Base-by-base conservation (phyloP, 2,888 invertebrate species). In the Ornithoptera priamus region DNA sequence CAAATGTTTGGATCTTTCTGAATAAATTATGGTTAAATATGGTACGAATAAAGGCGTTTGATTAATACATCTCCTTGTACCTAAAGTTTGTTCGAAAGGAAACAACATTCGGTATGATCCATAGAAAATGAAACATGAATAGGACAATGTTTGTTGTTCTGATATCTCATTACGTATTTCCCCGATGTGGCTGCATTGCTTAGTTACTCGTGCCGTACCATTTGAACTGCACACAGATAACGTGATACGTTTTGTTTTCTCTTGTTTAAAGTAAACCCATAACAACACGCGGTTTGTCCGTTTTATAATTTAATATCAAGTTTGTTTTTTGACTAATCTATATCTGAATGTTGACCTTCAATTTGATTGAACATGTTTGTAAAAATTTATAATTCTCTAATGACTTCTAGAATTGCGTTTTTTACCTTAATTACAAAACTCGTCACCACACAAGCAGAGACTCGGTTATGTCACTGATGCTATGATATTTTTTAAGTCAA, bases 111-210 rank as follows among this genome's bases (percentile, higher is more conserved):
- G 36, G 24, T 5, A 59, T n/a, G 20, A 36, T 63, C 64, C 22
- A 24, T 24, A 12, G 70, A 59, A 70, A 70, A 72, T 65, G 62
- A 57, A 67, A 67, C 58, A 62, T 64, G 63, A 66, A 69, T 72
- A 57, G 66, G 53, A 62, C 62, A 71, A 68, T 73, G 67, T 73
- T 72, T 73, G 70, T 70, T 67, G 68, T 64, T 62, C 57, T 68
- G 70, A 70, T 65, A 70, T 70, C 63, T 69, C 70, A 71, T 70
- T 73, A 66, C 68, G 53, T 50, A 58, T 22, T 50, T 62, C 58
- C 62, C 12, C 57, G 22, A 12, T 57, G 57, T 46, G 70, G 57
- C 59, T 65, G 62, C 61, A 62, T 65, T 60, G 20, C 58, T 30
- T 57, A 20, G 59, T 8, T 61, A 61, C 66, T 68, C 69, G 69